These are phyloP conservation scores for Zaprionus taronus DNA, from an alignment of 1,140 invertebrate genomes.

Conservation along the genomic window DNA sequence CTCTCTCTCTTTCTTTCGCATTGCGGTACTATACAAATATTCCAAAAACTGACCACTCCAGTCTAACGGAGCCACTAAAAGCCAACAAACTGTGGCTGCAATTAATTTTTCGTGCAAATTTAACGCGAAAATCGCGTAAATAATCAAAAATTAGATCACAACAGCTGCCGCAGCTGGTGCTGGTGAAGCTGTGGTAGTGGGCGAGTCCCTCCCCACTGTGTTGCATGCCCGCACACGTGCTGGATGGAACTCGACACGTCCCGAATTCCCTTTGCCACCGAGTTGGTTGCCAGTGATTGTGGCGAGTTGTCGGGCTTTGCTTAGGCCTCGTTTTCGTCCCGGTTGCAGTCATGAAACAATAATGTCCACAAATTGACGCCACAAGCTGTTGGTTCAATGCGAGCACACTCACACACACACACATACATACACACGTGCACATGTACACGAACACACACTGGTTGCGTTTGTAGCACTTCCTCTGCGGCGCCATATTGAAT, in stretches of 20 bases:
- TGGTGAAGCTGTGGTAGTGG: conserved; percentile 26
- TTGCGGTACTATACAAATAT: conserved; percentile 16
- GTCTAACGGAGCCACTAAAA: conserved; percentile 30
- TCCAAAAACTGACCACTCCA: conserved; percentile 34
- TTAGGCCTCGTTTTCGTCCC: conserved; percentile 60
- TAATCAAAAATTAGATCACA: conserved; percentile 79
- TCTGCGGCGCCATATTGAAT: conserved; percentile 75
- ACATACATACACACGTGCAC: background rate
- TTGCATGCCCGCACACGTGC: background rate
- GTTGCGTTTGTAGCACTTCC: conserved; percentile 70
- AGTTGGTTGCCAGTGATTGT: conserved; percentile 64
- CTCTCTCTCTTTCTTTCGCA: background rate
- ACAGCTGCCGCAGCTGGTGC: conserved; percentile 27
- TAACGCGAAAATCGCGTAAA: conserved; percentile 72
- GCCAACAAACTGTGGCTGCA: conserved; percentile 54
- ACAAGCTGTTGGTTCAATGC: conserved; percentile 79
- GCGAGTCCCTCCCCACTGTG: background rate
- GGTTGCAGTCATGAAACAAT: conserved; percentile 80
- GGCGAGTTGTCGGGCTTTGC: conserved; percentile 73
- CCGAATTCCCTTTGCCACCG: conserved; percentile 16
- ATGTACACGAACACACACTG: conserved; percentile 14
- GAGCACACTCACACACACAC: conserved; percentile 37
- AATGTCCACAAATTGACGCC: conserved; percentile 82
- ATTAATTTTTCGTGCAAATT: conserved; percentile 72
- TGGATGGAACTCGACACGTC: background rate